Base-by-base conservation (phyloP, 2,113 vertebrate genomes). In the Orientallactaga bullata region DNA sequence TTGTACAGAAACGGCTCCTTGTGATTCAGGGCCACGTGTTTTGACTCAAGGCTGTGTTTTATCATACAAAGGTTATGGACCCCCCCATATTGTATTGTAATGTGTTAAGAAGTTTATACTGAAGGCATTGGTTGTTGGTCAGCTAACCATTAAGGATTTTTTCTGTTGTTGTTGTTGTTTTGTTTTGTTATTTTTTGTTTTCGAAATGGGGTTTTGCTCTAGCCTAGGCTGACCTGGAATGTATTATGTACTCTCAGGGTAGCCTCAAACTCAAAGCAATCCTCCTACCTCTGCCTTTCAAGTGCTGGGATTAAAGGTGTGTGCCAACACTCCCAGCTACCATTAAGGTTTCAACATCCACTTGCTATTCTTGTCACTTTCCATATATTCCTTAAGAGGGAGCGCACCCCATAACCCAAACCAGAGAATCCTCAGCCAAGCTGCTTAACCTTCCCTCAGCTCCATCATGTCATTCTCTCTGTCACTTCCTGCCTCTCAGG, bases 41-140 rank as follows among this genome's bases (percentile, higher is more conserved):
- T 93, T 88, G 18, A 88, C 71, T 88, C 60, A 91, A 71, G 51
- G 39, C 30, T 88, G 5, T 72, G 23, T 91, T 93, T 89, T 77
- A 58, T 86, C 21, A 60, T 68, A 37, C 23, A 73, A 88, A 13
- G 5, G 8, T 60, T 76, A 18, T 85, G 81, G 95, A 76, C 21
- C n/a, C n/a, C n/a, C n/a, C 55, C 17, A 2, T 32, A 61, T 69
- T 58, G 79, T 82, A 72, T 15, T 79, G 61, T 82, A 94, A 16
- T 63, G 10, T 85, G 20, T 89, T 65, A n/a, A 39, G 77, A 61
- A n/a, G 13, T 81, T 80, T 89, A 65, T 78, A 35, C 37, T 84
- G 35, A 81, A 85, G 20, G 91, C 79, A 83, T 58, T 39, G 83
- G 60, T 26, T 47, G 0, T 39, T 80, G n/a, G 42, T 73, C 18